Evolutionary conservation across 2,797 vertebrate genomes (phyloP), one percentile per base, ranked within the genome.

Genomic region (Falco berigora): DNA sequence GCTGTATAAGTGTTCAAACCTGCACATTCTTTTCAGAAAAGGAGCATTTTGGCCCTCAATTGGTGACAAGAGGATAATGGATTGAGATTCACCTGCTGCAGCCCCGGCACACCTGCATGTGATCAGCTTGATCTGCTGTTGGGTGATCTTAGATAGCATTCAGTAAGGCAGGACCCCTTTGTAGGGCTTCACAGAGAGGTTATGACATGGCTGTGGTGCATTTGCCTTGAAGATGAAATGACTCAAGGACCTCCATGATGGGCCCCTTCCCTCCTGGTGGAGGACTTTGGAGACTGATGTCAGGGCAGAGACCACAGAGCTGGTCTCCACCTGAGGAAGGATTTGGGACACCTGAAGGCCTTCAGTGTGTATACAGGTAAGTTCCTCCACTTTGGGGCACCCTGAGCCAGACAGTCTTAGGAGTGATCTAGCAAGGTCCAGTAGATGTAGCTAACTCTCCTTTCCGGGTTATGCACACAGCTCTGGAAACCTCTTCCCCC

Each of bases 101-200:
- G 30, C 22, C 14, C 27, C 2, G 1, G 19, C 64, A 32, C 0
- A 0, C 16, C 42, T 75, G 14, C 2, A 1, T 72, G 14, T 27
- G 23, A 32, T 81, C 63, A 62, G 34, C 55, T 78, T 20, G 32
- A 44, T 42, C 40, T 72, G 58, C 38, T 75, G 12, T 59, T 10
- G 3, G 20, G 40, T 82, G 17, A 36, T 40, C 34, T 30, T 63
- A 64, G 50, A 25, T 24, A 47, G 68, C 1, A 1, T 38, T 83
- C 17, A 59, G 34, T 67, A 50, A 87, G 17, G 34, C 53, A 72
- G 14, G 47, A 63, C 21, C 18, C 38, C 32, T 69, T 46, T 78
- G 30, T 22, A 47, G 47, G 13, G 12, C 63, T 58, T 85, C 12
- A 8, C 27, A 12, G 9, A 22, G 71, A 91, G 56, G 4, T 69